A percentile compares a stretch with the other conserved stretches of the same genome.
Conservation (phyloP, 2,797 vertebrate species). For the Meda fulgida region DNA sequence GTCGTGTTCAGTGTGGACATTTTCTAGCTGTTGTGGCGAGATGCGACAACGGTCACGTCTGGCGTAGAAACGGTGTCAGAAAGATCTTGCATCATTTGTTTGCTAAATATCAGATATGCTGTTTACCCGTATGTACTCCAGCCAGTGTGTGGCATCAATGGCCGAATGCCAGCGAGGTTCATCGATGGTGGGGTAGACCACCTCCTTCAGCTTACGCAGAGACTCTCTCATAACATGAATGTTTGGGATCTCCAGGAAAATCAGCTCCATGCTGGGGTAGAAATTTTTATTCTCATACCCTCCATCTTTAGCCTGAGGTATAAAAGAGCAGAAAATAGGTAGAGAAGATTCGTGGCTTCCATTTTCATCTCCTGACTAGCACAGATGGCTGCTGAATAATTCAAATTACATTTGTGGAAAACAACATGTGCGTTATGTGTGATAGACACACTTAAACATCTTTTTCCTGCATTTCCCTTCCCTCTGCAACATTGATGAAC, state of each 20-base stretch:
- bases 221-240: constrained; percentile 98
- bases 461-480: neutral
- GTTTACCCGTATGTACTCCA: constrained; percentile 86
- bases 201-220: constrained; percentile 91
- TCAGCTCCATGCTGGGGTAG: constrained; percentile 90
- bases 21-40: neutral
- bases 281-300: constrained; percentile 91
- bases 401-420: constrained; percentile 18
- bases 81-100: neutral
- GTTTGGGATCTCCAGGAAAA: constrained; percentile 94
- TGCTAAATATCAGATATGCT: neutral
- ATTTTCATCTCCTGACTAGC: constrained; percentile 71
- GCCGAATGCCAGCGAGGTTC: constrained; percentile 90
- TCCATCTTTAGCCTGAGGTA: constrained; percentile 88
- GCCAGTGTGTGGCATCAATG: constrained; percentile 92
- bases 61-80: neutral
- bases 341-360: neutral
- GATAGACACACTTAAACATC: neutral
- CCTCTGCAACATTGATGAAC: neutral
- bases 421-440: neutral
- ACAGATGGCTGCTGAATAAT: constrained; percentile 25
- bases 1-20: neutral
- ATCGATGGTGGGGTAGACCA: constrained; percentile 92
- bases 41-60: neutral
- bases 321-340: neutral